Base-by-base conservation (phyloP, 1,140 invertebrate genomes). In the Frieseomelitta varia region DNA sequence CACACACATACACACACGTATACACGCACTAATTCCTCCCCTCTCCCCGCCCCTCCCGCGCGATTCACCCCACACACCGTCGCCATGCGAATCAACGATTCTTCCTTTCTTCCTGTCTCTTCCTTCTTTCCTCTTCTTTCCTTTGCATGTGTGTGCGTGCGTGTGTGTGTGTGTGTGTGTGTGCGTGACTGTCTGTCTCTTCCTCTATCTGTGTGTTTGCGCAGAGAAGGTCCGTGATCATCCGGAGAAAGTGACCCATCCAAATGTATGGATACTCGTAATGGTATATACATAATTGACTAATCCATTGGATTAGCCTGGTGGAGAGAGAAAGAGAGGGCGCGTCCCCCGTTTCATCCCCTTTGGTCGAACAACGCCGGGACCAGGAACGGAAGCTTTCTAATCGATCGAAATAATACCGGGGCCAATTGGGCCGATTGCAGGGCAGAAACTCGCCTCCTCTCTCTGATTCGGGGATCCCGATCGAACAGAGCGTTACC, bases 271-370 rank as follows among this genome's bases (percentile, higher is more conserved):
- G 87, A 89, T n/a, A n/a, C 78, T 87, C 88, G 81, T 74, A 81
- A 87, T 65, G 85, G 87, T 89, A 89, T 89, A 89, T 89, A 89
- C 88, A 89, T 89, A 89, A 89, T 89, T 89, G 88, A 89, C 85
- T 89, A 89, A 89, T 89, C 87, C 88, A 78, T 87, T 63, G 87
- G 88, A 89, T 89, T 89, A 89, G 86, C 75, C 47, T 58, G 17
- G 17, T 80, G 83, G 84, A 86, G 78, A 74, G 85, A 85, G 78
- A 74, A 81, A 85, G 84, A 89, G 85, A 84, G 58, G 87, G 78
- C 30, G 69, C 75, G 51, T 39, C 55, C 67, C 47, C 61, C 47
- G 27, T n/a, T 74, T 34, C 53, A 12, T 27, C 24, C 30, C 47
- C 27, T 39, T 10, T 39, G n/a, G 27, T 72, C 47, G 65, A 56